Base-by-base conservation (phyloP, 1,140 invertebrate species). In the Caenorhabditis brenneri region DNA sequence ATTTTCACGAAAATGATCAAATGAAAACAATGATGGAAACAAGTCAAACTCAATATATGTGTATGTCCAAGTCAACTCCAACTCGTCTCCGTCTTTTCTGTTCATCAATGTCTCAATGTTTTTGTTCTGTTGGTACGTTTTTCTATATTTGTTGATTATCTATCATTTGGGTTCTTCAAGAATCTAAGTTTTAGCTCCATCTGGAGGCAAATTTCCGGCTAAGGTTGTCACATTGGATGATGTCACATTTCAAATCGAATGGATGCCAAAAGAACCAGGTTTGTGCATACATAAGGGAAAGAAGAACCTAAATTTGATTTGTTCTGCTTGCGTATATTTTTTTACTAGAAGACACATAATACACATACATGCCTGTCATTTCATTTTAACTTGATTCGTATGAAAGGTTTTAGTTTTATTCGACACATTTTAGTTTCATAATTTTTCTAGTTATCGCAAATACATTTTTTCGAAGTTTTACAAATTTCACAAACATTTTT, bases 201-300 rank as follows among this genome's bases (percentile, higher is more conserved):
- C 85, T 27, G 91, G 91, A 39, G 84, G 86, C 39, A 83, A 88
- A 46, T 88, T 92, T 49, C 89, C 91, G 48, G 89, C 89, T 24
- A 84, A 89, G 15, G 84, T 92, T 80, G 79, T 89, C 87, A 86
- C 88, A 80, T 83, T 89, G 53, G 87, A 88, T 49, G 87, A 88
- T 60, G 89, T 88, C 29, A 88, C 89, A n/a, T 91, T 92, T 83
- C 89, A 90, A 79, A 92, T 92, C 22, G 92, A 93, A 85, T 93
- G 94, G 90, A 93, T 91, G 22, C 93, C 94, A 0, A 92, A 92
- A 36, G 93, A 94, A 91, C 92, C 94, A 83, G 94, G 92, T 92
- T 86, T 87, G 88, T 88, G 46, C 83, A 42, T 48, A 29, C 65
- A 12, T 74, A 42, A 33, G 29, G 27, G 33, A 24, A 74, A 24